Evolutionary conservation across 2,888 invertebrate genomes (phyloP), one percentile per base, ranked within the genome.

Genomic region (Auanema freiburgensis): DNA sequence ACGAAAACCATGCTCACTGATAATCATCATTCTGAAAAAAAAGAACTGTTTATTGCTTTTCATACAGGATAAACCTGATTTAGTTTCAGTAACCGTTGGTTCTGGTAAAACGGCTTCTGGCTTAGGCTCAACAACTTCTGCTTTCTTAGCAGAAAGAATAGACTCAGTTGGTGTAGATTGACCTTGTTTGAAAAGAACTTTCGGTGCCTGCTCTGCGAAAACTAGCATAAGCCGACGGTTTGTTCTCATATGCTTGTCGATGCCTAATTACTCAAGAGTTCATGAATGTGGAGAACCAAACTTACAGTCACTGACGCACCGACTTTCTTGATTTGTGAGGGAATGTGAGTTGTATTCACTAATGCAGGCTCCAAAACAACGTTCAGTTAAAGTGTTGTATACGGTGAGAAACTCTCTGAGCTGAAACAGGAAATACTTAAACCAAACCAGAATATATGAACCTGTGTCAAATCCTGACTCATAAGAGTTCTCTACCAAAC

Each of bases 351-450:
- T 79, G 65, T 81, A 79, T 33, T 80, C 77, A 25, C 66, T 57
- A 12, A 80, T 71, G 55, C 82, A 82, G 10, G 69, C 58, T 52
- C 55, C 56, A 69, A 82, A 82, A 57, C 82, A 82, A 44, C 73
- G 64, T 57, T 81, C 79, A 6, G 80, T 82, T 18, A 81, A 65
- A 33, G 72, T 72, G 63, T 82, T 82, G 71, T 82, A 82, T 23
- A 81, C 76, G n/a, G 74, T 71, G 50, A 82, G 67, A 49, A 81
- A 81, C 59, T 81, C 81, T 43, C 74, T 69, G 12, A 81, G 65
- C 79, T 81, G 65, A 67, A 74, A 67, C 46, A 46, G 3, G 21
- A 46, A 10, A 46, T 46, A 46, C 46, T 46, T 46, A 5, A 18
- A 46, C 16, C 3, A 46, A 46, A 5, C 3, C 16, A 5, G 3